Conservation (phyloP, 1,140 invertebrate genomes). For the Homarus americanus region DNA sequence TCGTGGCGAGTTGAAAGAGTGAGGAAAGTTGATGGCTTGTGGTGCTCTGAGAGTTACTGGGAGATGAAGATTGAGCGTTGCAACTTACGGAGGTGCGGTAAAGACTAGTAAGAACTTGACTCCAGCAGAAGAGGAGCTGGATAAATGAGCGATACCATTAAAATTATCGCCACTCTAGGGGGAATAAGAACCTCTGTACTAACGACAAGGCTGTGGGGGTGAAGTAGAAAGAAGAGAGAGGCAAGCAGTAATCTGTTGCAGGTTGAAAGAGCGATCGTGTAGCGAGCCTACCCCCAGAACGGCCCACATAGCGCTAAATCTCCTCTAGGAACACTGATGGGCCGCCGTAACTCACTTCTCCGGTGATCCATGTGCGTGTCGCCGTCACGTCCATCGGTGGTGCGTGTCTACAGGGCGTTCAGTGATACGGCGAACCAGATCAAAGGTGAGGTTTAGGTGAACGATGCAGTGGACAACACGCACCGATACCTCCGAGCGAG, state of each 20-base stretch:
- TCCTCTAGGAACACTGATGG: background rate
- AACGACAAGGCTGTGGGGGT: background rate
- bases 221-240: background rate
- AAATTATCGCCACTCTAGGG: background rate
- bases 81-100: background rate
- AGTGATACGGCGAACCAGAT: constrained; percentile 36
- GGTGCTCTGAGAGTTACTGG: too few relatives aligned
- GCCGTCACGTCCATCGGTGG: constrained; percentile 24
- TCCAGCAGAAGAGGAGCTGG: background rate
- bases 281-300: too few relatives aligned
- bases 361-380: constrained; percentile 38
- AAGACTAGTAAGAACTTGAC: background rate
- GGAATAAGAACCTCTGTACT: background rate
- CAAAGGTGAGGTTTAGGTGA: constrained; percentile 38
- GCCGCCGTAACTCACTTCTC: constrained; percentile 20
- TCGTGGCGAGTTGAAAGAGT: too few relatives aligned
- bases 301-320: background rate
- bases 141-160: background rate
- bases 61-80: background rate
- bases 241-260: background rate
- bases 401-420: constrained; percentile 28
- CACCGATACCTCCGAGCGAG: constrained; percentile 10
- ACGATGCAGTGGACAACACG: constrained; percentile 19
- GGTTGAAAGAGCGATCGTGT: background rate
- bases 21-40: too few relatives aligned